A percentile compares a stretch with the other conserved stretches of the same genome.
Conservation (phyloP, 1,140 invertebrate genomes). For the fruit fly (Drosophila melanogaster) region DNA sequence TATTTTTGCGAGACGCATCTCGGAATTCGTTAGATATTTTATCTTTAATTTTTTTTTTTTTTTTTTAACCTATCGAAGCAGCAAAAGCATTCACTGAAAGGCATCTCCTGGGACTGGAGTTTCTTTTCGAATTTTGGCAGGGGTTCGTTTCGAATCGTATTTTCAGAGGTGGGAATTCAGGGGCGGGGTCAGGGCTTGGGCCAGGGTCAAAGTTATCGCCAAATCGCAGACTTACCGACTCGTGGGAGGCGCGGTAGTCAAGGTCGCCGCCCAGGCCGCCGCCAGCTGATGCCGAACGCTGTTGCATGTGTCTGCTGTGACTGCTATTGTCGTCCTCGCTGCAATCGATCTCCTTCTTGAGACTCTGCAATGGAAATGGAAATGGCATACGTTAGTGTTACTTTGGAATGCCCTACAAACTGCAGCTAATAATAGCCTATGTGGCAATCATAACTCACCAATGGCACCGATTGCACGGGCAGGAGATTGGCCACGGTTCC, state of each 20-base stretch:
- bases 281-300: constrained; percentile 87
- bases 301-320: constrained; percentile 83
- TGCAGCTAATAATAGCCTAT: too few relatives aligned
- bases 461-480: constrained; percentile 93
- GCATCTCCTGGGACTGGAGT: constrained; percentile 23
- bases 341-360: constrained; percentile 95
- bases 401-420: too few relatives aligned
- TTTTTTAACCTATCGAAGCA: constrained; percentile 71
- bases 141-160: constrained; percentile 5
- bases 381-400: background rate
- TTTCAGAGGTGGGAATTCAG: too few relatives aligned
- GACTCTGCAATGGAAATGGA: constrained; percentile 88
- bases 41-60: constrained; percentile 1
- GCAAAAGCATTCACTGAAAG: constrained; percentile 80
- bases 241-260: constrained; percentile 91
- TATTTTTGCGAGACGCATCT: constrained; percentile 22
- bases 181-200: background rate
- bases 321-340: constrained; percentile 89
- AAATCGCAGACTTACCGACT: constrained; percentile 89
- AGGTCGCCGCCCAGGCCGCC: constrained; percentile 91
- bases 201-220: background rate
- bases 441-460: constrained; percentile 86
- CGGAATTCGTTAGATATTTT: constrained; percentile 18
- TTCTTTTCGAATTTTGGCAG: constrained; percentile 25
- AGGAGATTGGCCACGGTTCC: constrained; percentile 91